Evolutionary conservation across 2,888 invertebrate species (phyloP).

Genomic region (Lepeophtheirus nordmannii): DNA sequence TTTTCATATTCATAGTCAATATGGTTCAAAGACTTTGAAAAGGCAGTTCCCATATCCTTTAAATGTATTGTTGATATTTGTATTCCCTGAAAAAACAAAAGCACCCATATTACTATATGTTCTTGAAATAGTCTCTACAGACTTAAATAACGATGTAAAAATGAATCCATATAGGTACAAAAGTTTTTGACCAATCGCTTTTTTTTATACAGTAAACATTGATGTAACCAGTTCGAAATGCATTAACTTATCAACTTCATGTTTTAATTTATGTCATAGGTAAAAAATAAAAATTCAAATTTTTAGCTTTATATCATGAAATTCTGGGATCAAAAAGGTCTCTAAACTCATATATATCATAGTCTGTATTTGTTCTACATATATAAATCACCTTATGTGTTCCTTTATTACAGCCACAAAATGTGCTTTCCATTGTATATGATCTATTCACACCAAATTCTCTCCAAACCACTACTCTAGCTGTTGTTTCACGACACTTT

Average conservation of each 20-base stretch:
- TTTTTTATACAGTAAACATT: no score
- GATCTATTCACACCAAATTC: slow-evolving; percentile 57
- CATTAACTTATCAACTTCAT: background rate
- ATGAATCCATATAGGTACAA: no score
- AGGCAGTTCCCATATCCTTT: background rate
- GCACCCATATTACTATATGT: no score
- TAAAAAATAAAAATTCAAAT: no score
- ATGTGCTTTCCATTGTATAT: slow-evolving; percentile 74
- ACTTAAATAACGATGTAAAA: no score
- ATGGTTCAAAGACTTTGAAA: background rate
- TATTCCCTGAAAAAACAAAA: background rate
- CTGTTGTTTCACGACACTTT: slow-evolving; percentile 61
- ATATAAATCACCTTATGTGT: slow-evolving; percentile 44
- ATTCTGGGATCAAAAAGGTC: no score
- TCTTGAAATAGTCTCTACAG: no score
- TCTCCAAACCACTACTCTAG: slow-evolving; percentile 68
- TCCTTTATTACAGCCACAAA: slow-evolving; percentile 66
- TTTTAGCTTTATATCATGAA: no score
- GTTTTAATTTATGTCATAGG: background rate
- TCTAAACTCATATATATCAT: background rate
- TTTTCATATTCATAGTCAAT: slow-evolving; percentile 1
- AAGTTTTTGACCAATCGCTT: no score
- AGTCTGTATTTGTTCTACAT: background rate
- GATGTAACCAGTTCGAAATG: no score
- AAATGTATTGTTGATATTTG: slow-evolving; percentile 10